phyloP scores from a whole-genome alignment of 2,113 vertebrate species.

The Mystacornis crossleyi region DNA sequence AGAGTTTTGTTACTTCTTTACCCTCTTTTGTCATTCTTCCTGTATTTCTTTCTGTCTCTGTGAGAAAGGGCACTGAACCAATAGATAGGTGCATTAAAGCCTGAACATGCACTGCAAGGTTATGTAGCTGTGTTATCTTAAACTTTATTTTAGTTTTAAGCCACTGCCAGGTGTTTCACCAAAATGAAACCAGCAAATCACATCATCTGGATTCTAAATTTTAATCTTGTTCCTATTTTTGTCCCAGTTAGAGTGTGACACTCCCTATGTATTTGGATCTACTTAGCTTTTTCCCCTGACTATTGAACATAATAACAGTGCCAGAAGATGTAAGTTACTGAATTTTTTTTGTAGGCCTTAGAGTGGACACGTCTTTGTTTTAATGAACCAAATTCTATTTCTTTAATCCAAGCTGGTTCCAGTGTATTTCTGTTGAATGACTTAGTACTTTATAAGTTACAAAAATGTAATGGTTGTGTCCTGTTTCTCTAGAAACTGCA shows the following conservation, averaged over 20 bases:
- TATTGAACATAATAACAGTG: neutral
- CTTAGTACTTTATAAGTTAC: neutral
- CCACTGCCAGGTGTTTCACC: neutral
- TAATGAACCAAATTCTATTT: neutral
- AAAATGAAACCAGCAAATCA: neutral
- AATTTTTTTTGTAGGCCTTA: neutral
- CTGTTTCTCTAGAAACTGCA: neutral
- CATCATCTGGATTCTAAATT: neutral
- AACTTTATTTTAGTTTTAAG: neutral
- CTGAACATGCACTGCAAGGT: neutral
- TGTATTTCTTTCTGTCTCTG: neutral
- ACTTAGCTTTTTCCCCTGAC: neutral
- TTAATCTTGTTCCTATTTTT: neutral
- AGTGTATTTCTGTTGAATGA: neutral
- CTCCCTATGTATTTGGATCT: neutral
- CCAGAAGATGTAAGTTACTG: neutral
- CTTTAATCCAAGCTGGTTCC: neutral
- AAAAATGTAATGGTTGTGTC: neutral
- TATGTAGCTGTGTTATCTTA: neutral
- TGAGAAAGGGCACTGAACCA: neutral
- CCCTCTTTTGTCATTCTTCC: neutral
- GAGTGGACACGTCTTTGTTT: neutral
- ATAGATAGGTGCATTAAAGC: neutral
- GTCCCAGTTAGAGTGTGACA: neutral
- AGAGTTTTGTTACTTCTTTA: neutral